Evolutionary conservation across 2,888 invertebrate genomes (phyloP), one percentile per base, ranked within the genome.

Genomic region (Dorcus parallelipipedus): DNA sequence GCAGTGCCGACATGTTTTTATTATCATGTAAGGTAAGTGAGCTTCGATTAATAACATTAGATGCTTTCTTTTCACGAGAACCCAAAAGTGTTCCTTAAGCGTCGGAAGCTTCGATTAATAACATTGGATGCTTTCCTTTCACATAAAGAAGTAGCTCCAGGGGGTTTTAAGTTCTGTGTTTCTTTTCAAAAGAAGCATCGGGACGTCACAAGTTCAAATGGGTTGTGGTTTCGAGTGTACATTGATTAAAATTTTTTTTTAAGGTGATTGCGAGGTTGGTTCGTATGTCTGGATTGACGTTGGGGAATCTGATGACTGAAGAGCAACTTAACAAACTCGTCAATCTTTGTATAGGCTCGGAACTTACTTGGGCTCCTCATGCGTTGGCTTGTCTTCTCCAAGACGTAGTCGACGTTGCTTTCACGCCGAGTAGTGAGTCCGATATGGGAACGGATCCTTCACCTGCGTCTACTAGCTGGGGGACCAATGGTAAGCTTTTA

Each of bases 311-410:
- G 56, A 84, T 95, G 78, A 89, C 86, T 40, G 88, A 91, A 62
- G 84, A 87, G 9, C 91, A 93, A 73, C 82, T 95, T 59, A 83
- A 91, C 67, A 87, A 87, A 58, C 81, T 96, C 64, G 86, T 95
- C 57, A 84, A 88, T 54, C 83, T 91, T 59, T 90, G 87, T 58
- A 84, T 87, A 42, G 84, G 86, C 71, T 82, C 83, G 58, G 85
- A 85, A 70, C 85, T 90, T 64, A 87, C 90, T 10, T 95, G 95
- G 95, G 90, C 92, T 1, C 85, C 92, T 0, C 95, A 95, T 76
- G 93, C 95, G 14, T 85, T 95, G 62, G 90, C 91, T 23, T 94
- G 94, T 69, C 82, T 96, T 5, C 78, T 96, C 10, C 93, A 94
- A 81, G 95, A 79, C 60, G 71, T 75, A 9, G 65, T 79, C 17